Conservation (phyloP, 1,140 invertebrate genomes). For the Phenacoccus solenopsis region DNA sequence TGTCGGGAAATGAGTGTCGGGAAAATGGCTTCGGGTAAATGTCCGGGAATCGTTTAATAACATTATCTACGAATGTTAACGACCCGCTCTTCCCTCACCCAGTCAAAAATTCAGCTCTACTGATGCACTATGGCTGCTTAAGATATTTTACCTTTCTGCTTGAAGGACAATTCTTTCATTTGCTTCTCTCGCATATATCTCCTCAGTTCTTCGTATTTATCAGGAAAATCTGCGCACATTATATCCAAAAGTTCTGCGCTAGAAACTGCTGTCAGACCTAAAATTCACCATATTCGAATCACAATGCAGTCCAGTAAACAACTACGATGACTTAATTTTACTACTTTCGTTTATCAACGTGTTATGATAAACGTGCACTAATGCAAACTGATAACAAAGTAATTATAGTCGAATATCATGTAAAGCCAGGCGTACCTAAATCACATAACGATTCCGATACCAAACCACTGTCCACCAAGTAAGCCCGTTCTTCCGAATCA, state of each 20-base stretch:
- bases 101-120: no score
- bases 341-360: neutral
- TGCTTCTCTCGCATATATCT: slow-evolving; percentile 68
- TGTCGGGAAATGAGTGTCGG: no score
- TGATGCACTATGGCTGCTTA: slow-evolving; percentile 15
- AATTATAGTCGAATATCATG: no score
- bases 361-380: slow-evolving; percentile 16
- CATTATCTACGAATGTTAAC: neutral
- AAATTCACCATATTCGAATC: no score
- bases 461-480: slow-evolving; percentile 65
- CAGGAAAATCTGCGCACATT: slow-evolving; percentile 87
- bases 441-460: slow-evolving; percentile 87
- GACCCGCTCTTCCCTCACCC: no score
- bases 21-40: no score
- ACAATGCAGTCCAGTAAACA: no score
- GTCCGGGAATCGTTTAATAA: no score
- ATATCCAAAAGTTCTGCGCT: slow-evolving; percentile 87
- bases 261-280: slow-evolving; percentile 77
- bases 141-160: slow-evolving; percentile 43
- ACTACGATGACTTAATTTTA: no score
- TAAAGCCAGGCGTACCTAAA: slow-evolving; percentile 56
- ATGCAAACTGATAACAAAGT: no score
- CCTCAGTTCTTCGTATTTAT: slow-evolving; percentile 87
- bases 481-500: slow-evolving; percentile 80
- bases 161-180: slow-evolving; percentile 53